Evolutionary conservation across 2,113 vertebrate genomes (phyloP).

Genomic region (Rhagologus leucostigma): DNA sequence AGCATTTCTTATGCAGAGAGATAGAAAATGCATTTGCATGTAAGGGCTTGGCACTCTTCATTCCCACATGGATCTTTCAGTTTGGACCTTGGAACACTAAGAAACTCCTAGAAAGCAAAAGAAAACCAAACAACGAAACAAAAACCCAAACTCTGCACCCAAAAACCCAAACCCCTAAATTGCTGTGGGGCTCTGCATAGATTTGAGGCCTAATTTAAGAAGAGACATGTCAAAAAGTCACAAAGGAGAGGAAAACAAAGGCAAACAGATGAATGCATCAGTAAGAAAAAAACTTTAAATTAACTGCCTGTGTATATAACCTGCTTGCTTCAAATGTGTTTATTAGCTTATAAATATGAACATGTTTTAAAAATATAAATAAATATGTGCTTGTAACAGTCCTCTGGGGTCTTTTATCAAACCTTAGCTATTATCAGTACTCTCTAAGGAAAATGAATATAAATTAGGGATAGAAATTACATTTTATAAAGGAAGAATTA

Average conservation of each 20-base stretch:
- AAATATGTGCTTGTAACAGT: not conserved
- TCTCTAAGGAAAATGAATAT: not conserved
- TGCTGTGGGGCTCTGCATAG: not conserved
- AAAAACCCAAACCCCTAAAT: not conserved
- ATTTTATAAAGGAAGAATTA: not conserved
- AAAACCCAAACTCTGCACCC: not conserved
- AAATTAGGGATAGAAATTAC: not conserved
- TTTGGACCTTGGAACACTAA: not conserved
- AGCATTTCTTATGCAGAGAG: not conserved
- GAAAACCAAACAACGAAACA: not conserved
- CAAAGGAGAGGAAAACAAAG: not conserved
- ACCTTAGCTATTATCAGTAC: not conserved
- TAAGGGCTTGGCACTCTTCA: not conserved
- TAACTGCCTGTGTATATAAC: not conserved
- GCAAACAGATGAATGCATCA: not conserved
- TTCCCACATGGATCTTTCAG: not conserved
- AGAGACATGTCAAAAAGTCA: not conserved
- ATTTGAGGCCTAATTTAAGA: not conserved
- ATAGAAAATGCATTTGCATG: not conserved
- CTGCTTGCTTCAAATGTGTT: not conserved
- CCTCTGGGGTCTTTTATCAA: not conserved
- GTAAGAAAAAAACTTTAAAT: not conserved
- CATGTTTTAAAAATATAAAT: not conserved
- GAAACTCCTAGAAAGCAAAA: not conserved
- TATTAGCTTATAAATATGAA: not conserved